Percentiles rank a stretch among this genome's conserved stretches.
Conservation (phyloP, 1,140 invertebrate species). For the Cotesia chilonis region DNA sequence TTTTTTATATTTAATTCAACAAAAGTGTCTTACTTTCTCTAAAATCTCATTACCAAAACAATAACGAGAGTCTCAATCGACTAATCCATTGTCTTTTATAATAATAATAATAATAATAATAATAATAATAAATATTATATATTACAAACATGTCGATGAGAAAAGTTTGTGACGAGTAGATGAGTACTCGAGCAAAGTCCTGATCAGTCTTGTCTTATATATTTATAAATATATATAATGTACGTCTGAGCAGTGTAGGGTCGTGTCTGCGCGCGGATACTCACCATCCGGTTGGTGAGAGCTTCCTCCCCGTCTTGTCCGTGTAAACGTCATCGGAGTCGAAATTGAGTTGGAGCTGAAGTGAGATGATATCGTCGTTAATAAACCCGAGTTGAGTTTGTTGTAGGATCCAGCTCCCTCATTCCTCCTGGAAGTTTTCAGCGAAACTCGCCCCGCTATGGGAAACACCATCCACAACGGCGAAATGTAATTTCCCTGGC, state of each 20-base stretch:
- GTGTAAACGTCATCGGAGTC: slow-evolving; percentile 13
- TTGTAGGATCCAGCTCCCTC: slow-evolving; percentile 1
- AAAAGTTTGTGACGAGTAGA: slow-evolving; percentile 4
- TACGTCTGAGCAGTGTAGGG: no score
- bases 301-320: slow-evolving; percentile 5
- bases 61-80: no score
- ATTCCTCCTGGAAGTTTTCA: background rate
- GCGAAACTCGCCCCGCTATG: no score
- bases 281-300: slow-evolving; percentile 19
- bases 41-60: no score
- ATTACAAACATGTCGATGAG: background rate
- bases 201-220: background rate
- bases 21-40: no score
- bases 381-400: slow-evolving; percentile 20
- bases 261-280: slow-evolving; percentile 8
- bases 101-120: no score
- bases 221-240: no score
- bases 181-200: no score
- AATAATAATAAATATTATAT: no score
- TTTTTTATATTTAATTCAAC: no score
- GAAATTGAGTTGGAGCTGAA: slow-evolving; percentile 15
- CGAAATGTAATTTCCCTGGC: slow-evolving; percentile 37
- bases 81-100: no score
- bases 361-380: slow-evolving; percentile 28
- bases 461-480: no score